Percentiles rank a stretch among this genome's conserved stretches.
Conservation (phyloP, 2,888 invertebrate genomes). For the Abrostola tripartita region DNA sequence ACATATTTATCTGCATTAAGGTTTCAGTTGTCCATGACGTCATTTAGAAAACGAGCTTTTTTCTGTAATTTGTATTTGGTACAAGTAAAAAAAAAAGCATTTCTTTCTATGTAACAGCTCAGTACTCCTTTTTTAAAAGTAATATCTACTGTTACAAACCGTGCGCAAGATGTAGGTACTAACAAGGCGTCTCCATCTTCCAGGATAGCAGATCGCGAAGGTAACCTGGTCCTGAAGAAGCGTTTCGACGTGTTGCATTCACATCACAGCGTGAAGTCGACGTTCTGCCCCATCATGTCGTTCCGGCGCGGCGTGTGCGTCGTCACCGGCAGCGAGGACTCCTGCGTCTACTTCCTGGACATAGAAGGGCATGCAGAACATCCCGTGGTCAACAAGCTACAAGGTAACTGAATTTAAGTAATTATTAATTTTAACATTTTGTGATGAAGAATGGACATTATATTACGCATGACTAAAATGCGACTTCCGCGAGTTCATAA, state of each 20-base stretch:
- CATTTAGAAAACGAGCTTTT: too few relatives aligned
- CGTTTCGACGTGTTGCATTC: conserved; percentile 90
- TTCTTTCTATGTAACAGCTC: too few relatives aligned
- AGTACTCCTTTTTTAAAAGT: too few relatives aligned
- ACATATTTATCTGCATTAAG: too few relatives aligned
- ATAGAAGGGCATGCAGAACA: conserved; percentile 89
- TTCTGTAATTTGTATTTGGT: not conserved
- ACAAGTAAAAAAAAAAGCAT: too few relatives aligned
- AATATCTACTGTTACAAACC: not conserved
- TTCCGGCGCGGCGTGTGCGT: conserved; percentile 94
- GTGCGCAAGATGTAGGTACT: not conserved
- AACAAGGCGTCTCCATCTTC: not conserved
- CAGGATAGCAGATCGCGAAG: conserved; percentile 91
- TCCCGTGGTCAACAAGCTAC: conserved; percentile 88
- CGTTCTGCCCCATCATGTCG: conserved; percentile 96
- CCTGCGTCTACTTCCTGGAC: conserved; percentile 93
- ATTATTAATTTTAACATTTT: too few relatives aligned
- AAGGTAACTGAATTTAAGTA: conserved; percentile 82
- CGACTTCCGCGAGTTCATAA: not conserved
- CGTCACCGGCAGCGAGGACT: conserved; percentile 94
- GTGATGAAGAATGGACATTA: too few relatives aligned
- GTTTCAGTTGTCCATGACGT: too few relatives aligned
- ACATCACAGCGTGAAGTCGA: conserved; percentile 90
- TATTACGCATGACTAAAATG: not conserved
- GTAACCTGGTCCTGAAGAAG: conserved; percentile 90